Base-by-base conservation (phyloP, 2,113 vertebrate genomes). In the Psephotus haematonotus region DNA sequence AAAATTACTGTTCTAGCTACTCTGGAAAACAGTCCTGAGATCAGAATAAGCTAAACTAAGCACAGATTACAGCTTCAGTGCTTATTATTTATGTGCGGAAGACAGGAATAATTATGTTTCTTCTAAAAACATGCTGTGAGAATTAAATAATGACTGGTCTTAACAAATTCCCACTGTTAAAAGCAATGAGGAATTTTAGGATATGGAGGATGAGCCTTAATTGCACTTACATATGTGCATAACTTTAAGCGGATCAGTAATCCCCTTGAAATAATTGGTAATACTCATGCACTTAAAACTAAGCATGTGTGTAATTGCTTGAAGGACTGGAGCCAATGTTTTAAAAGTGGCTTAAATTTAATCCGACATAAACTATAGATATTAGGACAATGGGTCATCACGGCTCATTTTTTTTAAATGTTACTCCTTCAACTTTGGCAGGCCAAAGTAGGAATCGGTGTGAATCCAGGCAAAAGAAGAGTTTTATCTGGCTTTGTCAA, bases 281-380 rank as follows among this genome's bases (percentile, higher is more conserved):
- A 94, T 86, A 86, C 17, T 65, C 62, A 68, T 15, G 57, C 77
- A 82, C 65, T 86, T 92, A 93, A 78, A 95, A 68, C 22, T 79
- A 94, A 96, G 90, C 86, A 72, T 39, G 69, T 81, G 72, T 96
- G 82, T 91, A 96, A 96, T 88, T 94, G 52, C 88, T 88, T 1
- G 1, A 86, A 93, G 60, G 41, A 84, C 16, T 76, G 41, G 13
- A 95, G 52, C 52, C 64, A 69, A 24, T 33, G 52, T 68, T 84
- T 71, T 88, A 71, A 88, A 88, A 90, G 12, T 65, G 25, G 35
- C n/a, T 90, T 64, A 78, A 88, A 90, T 69, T 64, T 94, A 78
- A 50, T 75, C 50, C 41, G 72, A 65, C 4, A 25, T 41, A 76
- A 81, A 82, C 19, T 41, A 22, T 3, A 86, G 62, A 19, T 89